Conservation (phyloP, 2,888 invertebrate species). For the Nomada fucata region DNA sequence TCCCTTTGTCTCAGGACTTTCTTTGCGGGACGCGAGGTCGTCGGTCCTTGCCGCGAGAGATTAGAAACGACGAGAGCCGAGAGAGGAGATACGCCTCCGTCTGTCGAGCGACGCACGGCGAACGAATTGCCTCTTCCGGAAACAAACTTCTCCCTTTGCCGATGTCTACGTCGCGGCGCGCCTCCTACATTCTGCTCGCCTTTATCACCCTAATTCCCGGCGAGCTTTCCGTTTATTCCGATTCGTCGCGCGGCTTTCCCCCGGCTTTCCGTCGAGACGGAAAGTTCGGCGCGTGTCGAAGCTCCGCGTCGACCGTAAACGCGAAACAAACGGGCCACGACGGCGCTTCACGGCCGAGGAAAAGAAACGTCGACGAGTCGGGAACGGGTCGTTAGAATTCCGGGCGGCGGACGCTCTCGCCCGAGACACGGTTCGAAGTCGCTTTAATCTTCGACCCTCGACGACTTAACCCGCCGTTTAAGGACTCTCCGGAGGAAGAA, state of each 20-base stretch:
- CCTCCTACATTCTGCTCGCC: no score
- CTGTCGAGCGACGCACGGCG: conserved; percentile 42
- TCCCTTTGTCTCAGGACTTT: conserved; percentile 60
- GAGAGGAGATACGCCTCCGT: conserved; percentile 49
- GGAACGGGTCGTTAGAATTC: conserved; percentile 78
- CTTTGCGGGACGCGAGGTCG: conserved; percentile 51
- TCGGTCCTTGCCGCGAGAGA: conserved; percentile 58
- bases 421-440: conserved; percentile 70
- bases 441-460: conserved; percentile 79
- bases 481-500: conserved; percentile 41
- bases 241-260: conserved; percentile 9
- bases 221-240: conserved; percentile 28
- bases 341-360: not conserved
- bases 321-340: conserved; percentile 33
- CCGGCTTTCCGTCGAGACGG: not conserved
- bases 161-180: conserved; percentile 36
- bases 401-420: conserved; percentile 71
- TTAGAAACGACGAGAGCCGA: conserved; percentile 51
- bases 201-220: conserved; percentile 32
- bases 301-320: conserved; percentile 19
- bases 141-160: conserved; percentile 45
- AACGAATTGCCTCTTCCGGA: conserved; percentile 64
- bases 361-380: not conserved
- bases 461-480: conserved; percentile 76
- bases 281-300: not conserved